A percentile compares a stretch with the other conserved stretches of the same genome.
These are phyloP conservation scores for Oeneis ivallda DNA, from an alignment of 2,888 invertebrate species.

Conservation along the genomic window DNA sequence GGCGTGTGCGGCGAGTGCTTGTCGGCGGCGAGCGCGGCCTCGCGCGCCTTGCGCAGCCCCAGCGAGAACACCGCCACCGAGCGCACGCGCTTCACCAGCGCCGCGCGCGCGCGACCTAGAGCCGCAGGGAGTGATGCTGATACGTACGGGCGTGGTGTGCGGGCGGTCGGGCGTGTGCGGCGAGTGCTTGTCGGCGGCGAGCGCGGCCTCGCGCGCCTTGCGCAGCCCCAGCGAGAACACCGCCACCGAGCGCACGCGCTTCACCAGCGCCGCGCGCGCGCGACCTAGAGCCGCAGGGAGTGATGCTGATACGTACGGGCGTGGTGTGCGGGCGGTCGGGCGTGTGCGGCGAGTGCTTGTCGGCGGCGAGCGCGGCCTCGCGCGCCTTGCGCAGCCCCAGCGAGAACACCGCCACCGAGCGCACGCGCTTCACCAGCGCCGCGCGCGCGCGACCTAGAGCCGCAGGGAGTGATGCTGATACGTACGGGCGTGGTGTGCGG, in stretches of 20 bases:
- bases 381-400: constrained; percentile 88
- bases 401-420: constrained; percentile 93
- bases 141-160: constrained; percentile 34
- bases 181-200: constrained; percentile 82
- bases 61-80: constrained; percentile 93
- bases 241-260: constrained; percentile 91
- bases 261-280: constrained; percentile 62
- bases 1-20: constrained; percentile 64
- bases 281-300: not conserved
- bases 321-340: constrained; percentile 40
- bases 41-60: constrained; percentile 88
- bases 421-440: constrained; percentile 85
- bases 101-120: not conserved
- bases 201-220: constrained; percentile 89
- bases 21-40: constrained; percentile 87
- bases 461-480: not conserved
- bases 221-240: constrained; percentile 91
- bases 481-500: constrained; percentile 36
- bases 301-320: constrained; percentile 18
- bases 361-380: constrained; percentile 87
- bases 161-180: constrained; percentile 46
- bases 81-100: constrained; percentile 86
- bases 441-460: constrained; percentile 25
- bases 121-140: too few relatives aligned
- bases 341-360: constrained; percentile 67